Conservation (phyloP, 2,113 vertebrate genomes). For the Egretta garzetta region DNA sequence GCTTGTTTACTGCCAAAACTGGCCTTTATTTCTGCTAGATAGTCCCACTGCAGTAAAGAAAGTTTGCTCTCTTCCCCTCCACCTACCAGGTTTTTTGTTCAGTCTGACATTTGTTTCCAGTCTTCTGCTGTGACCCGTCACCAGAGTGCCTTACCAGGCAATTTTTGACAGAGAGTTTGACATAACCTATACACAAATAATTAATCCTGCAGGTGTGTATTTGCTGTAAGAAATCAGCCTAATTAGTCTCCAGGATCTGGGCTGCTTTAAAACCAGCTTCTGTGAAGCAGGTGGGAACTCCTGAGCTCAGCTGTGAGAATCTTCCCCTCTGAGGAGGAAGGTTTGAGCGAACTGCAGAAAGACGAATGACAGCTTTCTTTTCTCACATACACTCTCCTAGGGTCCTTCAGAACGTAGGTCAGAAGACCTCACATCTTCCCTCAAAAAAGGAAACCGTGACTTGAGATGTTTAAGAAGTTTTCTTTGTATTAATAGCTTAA, state of each 20-base stretch:
- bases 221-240: background rate
- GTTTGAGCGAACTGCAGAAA: background rate
- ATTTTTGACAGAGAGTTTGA: background rate
- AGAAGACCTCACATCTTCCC: background rate
- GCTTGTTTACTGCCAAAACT: background rate
- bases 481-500: background rate
- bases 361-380: background rate
- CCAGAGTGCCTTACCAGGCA: background rate
- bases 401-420: background rate
- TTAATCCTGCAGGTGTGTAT: background rate
- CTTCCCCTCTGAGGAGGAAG: background rate
- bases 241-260: background rate
- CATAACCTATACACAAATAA: background rate
- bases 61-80: background rate
- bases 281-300: background rate
- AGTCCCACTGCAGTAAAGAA: background rate
- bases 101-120: background rate
- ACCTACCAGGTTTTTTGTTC: background rate
- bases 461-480: background rate
- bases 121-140: background rate
- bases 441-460: background rate
- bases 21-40: background rate
- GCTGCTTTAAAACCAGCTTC: background rate
- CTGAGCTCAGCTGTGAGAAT: background rate
- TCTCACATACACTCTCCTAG: background rate